Conservation (phyloP, 53 echinoderm and acorn worm species). For the Holothuria leucospilota region DNA sequence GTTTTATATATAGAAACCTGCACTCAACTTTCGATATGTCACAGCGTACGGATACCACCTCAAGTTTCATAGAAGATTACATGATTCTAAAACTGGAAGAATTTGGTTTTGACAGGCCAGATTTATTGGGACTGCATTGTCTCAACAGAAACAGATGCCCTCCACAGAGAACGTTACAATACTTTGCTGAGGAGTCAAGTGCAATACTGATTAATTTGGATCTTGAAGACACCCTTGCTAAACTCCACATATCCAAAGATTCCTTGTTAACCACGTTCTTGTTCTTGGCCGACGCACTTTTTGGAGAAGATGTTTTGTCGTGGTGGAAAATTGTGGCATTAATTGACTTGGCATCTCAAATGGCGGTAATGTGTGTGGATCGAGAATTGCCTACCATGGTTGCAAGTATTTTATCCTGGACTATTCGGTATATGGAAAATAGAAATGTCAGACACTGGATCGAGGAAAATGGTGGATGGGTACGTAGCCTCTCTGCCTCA, state of each 20-base stretch:
- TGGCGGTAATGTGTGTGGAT: constrained; percentile 65
- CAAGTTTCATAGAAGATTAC: constrained; percentile 31
- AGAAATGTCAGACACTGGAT: constrained; percentile 63
- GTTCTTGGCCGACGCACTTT: constrained; percentile 9
- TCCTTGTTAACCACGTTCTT: constrained; percentile 6
- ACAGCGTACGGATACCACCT: too few relatives aligned
- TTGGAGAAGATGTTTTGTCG: background rate
- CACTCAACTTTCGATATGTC: too few relatives aligned
- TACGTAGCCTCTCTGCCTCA: background rate
- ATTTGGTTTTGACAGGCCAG: constrained; percentile 25
- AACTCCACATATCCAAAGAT: constrained; percentile 28
- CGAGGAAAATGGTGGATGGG: constrained; percentile 73
- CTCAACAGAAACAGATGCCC: background rate
- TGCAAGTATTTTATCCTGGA: constrained; percentile 51
- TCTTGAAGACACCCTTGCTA: background rate
- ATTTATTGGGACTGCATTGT: constrained; percentile 7
- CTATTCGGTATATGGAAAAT: constrained; percentile 51
- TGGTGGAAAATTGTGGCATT: constrained; percentile 41
- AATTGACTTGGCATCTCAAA: constrained; percentile 1
- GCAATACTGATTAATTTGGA: constrained; percentile 8
- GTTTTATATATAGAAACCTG: too few relatives aligned
- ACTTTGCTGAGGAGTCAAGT: background rate
- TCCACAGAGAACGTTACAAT: background rate
- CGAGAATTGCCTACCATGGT: constrained; percentile 69
- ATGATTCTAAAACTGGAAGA: constrained; percentile 32